Percentiles rank a stretch among this genome's conserved stretches.
These are phyloP conservation scores for Ammodytes dubius DNA, from an alignment of 2,113 vertebrate genomes.

Conservation along the genomic window DNA sequence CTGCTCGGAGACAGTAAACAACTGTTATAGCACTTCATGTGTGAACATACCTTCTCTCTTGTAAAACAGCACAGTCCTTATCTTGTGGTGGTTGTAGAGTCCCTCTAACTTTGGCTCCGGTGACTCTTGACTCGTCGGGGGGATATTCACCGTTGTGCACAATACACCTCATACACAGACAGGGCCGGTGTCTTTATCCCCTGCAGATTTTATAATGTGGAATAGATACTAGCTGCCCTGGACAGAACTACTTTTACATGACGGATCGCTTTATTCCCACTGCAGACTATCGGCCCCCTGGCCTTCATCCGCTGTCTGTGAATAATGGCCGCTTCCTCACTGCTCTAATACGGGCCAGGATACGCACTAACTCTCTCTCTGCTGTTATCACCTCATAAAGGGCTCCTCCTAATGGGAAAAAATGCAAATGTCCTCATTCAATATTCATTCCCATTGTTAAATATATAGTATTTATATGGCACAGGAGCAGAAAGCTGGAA, in stretches of 20 bases:
- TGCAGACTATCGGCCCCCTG: constrained; percentile 44
- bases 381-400: constrained; percentile 17
- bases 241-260: constrained; percentile 71
- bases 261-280: constrained; percentile 58
- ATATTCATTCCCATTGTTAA: constrained; percentile 34
- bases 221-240: constrained; percentile 48
- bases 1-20: not conserved
- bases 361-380: constrained; percentile 9
- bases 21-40: constrained; percentile 12
- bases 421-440: constrained; percentile 45
- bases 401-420: constrained; percentile 2
- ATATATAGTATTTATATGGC: constrained; percentile 19
- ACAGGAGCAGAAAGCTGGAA: not conserved
- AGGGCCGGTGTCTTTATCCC: constrained; percentile 42
- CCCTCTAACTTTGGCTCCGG: constrained; percentile 26
- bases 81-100: constrained; percentile 5
- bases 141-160: constrained; percentile 11
- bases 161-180: constrained; percentile 27
- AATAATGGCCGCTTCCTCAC: constrained; percentile 32
- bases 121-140: constrained; percentile 37
- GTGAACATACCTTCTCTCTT: constrained; percentile 42
- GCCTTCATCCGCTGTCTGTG: constrained; percentile 42
- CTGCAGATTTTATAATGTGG: constrained; percentile 27
- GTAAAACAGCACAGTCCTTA: constrained; percentile 45
- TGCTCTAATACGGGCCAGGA: constrained; percentile 25